Conservation (phyloP, 1,140 invertebrate species). For the Stegodyphus mimosarum region DNA sequence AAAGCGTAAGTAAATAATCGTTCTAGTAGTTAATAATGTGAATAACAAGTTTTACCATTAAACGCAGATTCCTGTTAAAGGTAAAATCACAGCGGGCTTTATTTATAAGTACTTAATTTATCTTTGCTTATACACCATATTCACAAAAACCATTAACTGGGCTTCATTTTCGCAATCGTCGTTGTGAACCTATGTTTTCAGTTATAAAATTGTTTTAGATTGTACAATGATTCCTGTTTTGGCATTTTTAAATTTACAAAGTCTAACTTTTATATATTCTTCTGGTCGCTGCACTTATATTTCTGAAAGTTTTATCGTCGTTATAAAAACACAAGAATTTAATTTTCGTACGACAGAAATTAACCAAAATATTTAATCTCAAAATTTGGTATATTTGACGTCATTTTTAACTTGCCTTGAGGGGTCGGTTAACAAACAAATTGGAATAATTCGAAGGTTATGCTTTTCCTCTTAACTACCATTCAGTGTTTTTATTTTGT, state of each 20-base stretch:
- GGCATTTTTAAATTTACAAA: background rate
- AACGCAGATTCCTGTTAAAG: background rate
- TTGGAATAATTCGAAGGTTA: too few species aligned
- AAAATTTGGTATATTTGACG: too few species aligned
- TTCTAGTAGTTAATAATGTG: background rate
- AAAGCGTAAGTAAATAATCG: conserved; percentile 72
- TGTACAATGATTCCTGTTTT: background rate
- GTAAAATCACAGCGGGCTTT: background rate
- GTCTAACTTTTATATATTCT: too few species aligned
- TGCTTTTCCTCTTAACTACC: too few species aligned
- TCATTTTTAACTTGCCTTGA: too few species aligned
- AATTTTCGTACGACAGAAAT: too few species aligned
- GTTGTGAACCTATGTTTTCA: background rate
- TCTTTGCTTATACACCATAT: background rate
- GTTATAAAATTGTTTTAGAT: background rate
- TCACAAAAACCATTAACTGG: background rate
- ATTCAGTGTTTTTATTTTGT: too few species aligned
- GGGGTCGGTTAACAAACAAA: too few species aligned
- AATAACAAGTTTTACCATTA: background rate
- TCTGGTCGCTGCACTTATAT: too few species aligned
- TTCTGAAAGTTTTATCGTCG: too few species aligned
- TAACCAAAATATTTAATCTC: too few species aligned
- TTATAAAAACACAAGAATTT: too few species aligned
- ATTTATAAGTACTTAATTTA: background rate
- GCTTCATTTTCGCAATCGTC: background rate